Evolutionary conservation across 2,888 invertebrate species (phyloP).

Genomic region (Dugesia japonica): DNA sequence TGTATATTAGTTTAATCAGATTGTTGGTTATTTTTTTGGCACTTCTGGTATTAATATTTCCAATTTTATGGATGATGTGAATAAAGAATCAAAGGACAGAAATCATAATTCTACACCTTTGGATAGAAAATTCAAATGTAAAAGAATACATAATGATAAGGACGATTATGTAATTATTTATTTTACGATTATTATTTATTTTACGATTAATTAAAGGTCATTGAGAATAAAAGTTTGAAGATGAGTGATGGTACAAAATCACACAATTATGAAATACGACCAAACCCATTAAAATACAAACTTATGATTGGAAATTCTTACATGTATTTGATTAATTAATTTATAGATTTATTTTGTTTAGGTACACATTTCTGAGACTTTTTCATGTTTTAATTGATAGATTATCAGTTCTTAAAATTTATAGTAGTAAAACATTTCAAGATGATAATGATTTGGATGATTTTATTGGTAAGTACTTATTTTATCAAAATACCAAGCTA

Average conservation of each 20-base stretch:
- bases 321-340: not conserved
- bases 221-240: too few species aligned
- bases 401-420: not conserved
- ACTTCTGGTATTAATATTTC: not conserved
- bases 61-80: not conserved
- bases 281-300: not conserved
- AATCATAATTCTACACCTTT: not conserved
- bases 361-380: not conserved
- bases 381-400: not conserved
- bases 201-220: too few species aligned
- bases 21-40: not conserved
- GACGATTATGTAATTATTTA: too few species aligned
- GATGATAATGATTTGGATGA: not conserved
- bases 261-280: not conserved
- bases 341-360: not conserved
- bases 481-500: not conserved
- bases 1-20: not conserved
- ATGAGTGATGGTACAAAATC: too few species aligned
- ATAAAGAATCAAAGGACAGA: not conserved
- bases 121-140: not conserved
- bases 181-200: too few species aligned
- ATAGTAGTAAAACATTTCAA: not conserved
- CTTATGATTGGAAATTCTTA: conserved; percentile 16
- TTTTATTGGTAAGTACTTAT: not conserved
- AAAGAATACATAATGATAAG: not conserved